Evolutionary conservation across 2,797 vertebrate genomes (phyloP).

Genomic region (Pangasius krempfi): DNA sequence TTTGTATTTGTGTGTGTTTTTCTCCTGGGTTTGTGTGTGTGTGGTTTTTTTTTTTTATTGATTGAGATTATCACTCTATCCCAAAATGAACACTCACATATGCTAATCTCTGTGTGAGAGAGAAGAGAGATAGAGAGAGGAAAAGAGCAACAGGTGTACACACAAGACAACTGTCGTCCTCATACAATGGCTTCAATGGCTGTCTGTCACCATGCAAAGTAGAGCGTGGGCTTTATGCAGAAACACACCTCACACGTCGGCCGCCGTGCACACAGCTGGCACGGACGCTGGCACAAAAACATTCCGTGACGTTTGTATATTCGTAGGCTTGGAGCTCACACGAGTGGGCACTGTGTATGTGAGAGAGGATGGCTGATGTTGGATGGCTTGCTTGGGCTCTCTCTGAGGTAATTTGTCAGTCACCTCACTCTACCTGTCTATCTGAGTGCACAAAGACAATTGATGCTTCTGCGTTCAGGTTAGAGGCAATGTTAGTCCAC

Average conservation of each 20-base stretch:
- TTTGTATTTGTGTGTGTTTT: constrained; percentile 1
- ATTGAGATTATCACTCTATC: background rate
- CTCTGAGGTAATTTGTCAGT: constrained; percentile 26
- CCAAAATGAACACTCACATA: constrained; percentile 1
- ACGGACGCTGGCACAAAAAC: background rate
- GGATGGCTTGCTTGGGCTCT: constrained; percentile 44
- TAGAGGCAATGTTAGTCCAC: constrained; percentile 47
- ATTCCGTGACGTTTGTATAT: constrained; percentile 3
- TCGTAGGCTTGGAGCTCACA: background rate
- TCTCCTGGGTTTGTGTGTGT: constrained; percentile 39
- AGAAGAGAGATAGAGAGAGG: constrained; percentile 19
- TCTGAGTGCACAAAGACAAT: constrained; percentile 50
- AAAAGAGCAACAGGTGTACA: constrained; percentile 56
- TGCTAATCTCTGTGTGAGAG: constrained; percentile 12
- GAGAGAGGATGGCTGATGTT: background rate
- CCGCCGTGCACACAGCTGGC: constrained; percentile 6
- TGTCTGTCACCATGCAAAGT: constrained; percentile 54
- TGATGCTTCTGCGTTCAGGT: constrained; percentile 55
- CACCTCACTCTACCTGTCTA: constrained; percentile 49
- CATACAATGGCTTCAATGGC: constrained; percentile 58
- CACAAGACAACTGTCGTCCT: constrained; percentile 50
- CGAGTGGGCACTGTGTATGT: background rate
- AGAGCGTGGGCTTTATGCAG: constrained; percentile 32
- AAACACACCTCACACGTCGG: background rate
- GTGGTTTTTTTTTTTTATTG: background rate